Base-by-base conservation (phyloP, 2,888 invertebrate species). In the Gastracanthus pulcherrimus region DNA sequence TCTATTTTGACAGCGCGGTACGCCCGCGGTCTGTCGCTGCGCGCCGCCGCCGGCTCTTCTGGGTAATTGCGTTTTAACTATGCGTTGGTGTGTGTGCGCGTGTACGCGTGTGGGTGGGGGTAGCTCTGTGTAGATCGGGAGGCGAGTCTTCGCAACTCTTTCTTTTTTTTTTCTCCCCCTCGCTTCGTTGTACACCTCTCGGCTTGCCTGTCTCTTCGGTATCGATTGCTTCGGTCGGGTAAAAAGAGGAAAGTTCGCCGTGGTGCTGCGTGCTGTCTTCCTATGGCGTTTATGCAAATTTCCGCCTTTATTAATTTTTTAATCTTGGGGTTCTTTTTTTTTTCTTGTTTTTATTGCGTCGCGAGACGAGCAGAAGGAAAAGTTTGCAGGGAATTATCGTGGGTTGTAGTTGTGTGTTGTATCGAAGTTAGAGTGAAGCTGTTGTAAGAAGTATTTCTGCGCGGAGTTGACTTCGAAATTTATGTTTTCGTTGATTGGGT, bases 1-100 rank as follows among this genome's bases (percentile, higher is more conserved):
- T 91, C 91, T 90, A 91, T 91, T 91, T 91, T 90, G 90, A 91
- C 91, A 91, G 90, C 88, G 88, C 87, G 90, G 88, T 88, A 87
- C 89, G 89, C 86, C 87, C 87, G 90, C 86, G 91, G 90, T 90
- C 88, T 89, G 90, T 89, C 87, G 85, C 85, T n/a, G 86, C 86
- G 82, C 72, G 81, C 72, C 58, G 83, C 78, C 84, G 83, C 84
- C 9, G 26, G 16, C 60, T 62, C 74, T 69, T 75, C 55, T 80
- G 85, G 85, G 85, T 91, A 90, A 91, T 90, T 90, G 87, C 87
- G 84, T 88, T 89, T 90, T 89, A 89, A 90, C 87, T 87, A 85
- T 82, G 82, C 81, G 76, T 80, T 74, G 70, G 51, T 60, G 60
- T 69, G 74, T 76, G 77, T 76, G 70, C 78, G 45, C n/a, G n/a